Conservation (phyloP, 2,797 vertebrate species). For the Stomatorhinus walkeri region DNA sequence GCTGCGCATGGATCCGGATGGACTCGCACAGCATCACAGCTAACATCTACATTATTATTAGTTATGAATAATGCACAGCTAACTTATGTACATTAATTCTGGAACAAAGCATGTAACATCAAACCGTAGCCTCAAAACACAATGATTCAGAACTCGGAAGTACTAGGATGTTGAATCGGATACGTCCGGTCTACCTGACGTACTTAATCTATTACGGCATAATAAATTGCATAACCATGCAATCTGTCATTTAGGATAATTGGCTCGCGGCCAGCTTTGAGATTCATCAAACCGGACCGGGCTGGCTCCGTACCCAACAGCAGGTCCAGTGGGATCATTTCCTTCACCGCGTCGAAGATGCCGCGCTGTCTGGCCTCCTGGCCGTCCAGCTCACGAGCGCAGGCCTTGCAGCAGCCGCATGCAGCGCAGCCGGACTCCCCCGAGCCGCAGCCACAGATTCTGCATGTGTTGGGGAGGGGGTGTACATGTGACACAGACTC, state of each 20-base stretch:
- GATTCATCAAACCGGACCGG: not conserved
- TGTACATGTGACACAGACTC: not conserved
- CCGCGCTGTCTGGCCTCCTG: conserved; percentile 95
- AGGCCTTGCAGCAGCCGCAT: conserved; percentile 96
- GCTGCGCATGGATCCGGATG: not conserved
- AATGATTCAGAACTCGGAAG: not conserved
- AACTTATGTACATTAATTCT: not conserved
- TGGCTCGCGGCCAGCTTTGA: not conserved
- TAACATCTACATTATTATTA: not conserved
- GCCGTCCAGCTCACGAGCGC: conserved; percentile 91
- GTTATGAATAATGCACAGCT: not conserved
- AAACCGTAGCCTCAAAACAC: not conserved
- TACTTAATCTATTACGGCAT: not conserved
- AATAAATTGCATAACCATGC: not conserved
- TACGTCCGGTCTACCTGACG: not conserved
- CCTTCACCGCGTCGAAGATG: conserved; percentile 97
- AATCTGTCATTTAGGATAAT: not conserved
- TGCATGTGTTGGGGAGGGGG: conserved; percentile 36
- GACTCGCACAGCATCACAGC: not conserved
- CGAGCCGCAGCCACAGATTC: conserved; percentile 96
- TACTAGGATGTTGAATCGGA: not conserved
- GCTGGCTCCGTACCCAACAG: conserved; percentile 72
- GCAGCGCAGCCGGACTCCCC: conserved; percentile 96
- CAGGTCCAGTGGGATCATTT: conserved; percentile 98
- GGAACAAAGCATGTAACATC: not conserved